Evolutionary conservation across 2,888 invertebrate genomes (phyloP), one percentile per base, ranked within the genome.

Genomic region (Podabrus alpinus): DNA sequence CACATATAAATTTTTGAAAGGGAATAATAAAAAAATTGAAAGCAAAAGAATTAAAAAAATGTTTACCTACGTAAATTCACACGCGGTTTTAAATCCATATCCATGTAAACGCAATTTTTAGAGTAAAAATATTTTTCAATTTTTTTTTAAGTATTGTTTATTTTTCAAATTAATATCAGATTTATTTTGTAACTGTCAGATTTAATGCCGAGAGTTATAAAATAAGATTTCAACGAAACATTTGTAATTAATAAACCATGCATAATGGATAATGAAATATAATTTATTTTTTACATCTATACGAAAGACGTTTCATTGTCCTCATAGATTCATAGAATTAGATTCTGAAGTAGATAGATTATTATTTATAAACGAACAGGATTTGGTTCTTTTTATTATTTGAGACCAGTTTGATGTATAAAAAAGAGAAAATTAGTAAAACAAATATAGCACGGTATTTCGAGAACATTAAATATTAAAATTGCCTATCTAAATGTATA

Each of bases 391-490:
- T 45, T 45, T 45, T n/a, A 45, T 45, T 45, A n/a, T 45, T 45
- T n/a, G n/a, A n/a, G 45, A 45, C 45, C 45, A 45, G 45, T 45
- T 45, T 45, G 45, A n/a, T 45, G 9, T n/a, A 45, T 45, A 45
- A 45, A 45, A 45, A 45, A 45, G 78, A 78, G 74, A 77, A 78
- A 79, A 80, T 81, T 80, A 78, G 76, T 76, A 79, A 81, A 81
- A 79, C 80, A 81, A 81, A 81, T 81, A 81, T 80, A 77, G 77
- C 80, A 79, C 76, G 78, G 62, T 77, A 80, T 74, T 79, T 80
- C 77, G 77, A 74, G 74, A 71, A 66, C 68, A 74, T 70, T 69
- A 77, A 74, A 78, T 74, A 76, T 77, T 74, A 61, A 72, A 74
- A 66, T 72, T 73, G 67, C 69, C 73, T 25, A 62, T 60, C 61